phyloP scores from a whole-genome alignment of 2,113 vertebrate genomes.

The Uria lomvia region DNA sequence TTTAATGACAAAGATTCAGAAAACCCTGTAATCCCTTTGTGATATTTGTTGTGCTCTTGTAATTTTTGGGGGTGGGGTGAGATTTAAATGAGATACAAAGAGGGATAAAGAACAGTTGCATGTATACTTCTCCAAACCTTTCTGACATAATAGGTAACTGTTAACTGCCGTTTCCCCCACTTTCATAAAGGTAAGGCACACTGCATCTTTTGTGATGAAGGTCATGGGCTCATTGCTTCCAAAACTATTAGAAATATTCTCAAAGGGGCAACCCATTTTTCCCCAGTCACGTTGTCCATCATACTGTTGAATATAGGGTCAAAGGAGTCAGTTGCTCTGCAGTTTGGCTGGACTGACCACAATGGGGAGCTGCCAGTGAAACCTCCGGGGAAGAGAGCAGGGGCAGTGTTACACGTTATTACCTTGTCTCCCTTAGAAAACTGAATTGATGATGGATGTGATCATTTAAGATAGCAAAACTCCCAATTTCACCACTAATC shows the following conservation, averaged over 20 bases:
- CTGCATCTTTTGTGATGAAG: fast-evolving
- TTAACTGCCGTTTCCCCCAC: neutral
- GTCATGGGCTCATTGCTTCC: neutral
- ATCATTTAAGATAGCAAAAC: neutral
- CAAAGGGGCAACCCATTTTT: neutral
- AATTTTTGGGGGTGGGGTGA: neutral
- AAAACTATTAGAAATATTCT: neutral
- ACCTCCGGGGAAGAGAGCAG: neutral
- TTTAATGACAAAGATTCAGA: neutral
- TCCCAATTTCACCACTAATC: neutral
- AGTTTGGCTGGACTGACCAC: neutral
- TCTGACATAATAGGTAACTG: neutral
- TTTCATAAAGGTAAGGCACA: neutral
- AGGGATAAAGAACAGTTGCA: neutral
- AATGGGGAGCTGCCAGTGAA: neutral
- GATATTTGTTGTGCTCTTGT: neutral
- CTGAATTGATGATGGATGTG: neutral
- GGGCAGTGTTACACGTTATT: neutral
- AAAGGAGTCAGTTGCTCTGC: neutral
- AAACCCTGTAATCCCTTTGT: neutral
- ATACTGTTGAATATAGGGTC: neutral
- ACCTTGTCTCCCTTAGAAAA: neutral
- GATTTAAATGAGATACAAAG: neutral
- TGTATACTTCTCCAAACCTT: neutral
- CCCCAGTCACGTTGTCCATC: fast-evolving